A percentile compares a stretch with the other conserved stretches of the same genome.
Evolutionary conservation across 2,113 vertebrate genomes (phyloP).

Genomic region (Otocyon megalotis): DNA sequence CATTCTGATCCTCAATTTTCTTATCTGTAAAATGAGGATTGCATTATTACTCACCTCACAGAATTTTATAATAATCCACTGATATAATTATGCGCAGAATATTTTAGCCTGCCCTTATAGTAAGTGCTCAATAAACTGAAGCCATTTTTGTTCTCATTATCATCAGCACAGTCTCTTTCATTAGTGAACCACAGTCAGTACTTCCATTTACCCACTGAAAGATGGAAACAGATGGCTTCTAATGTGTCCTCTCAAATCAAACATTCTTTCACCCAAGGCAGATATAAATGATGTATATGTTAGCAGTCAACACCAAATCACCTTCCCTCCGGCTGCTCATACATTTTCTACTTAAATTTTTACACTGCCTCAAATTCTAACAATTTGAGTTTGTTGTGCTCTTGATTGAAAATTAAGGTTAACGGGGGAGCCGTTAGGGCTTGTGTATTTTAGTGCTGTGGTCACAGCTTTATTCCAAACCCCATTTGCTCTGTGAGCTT

Average conservation of each 20-base stretch:
- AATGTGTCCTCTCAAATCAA: not conserved
- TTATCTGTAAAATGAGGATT: not conserved
- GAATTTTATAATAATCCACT: not conserved
- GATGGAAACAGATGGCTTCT: not conserved
- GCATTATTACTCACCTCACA: not conserved
- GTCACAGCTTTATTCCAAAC: not conserved
- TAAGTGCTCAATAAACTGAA: not conserved
- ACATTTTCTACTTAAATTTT: not conserved
- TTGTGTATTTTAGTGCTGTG: not conserved
- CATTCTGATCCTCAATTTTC: not conserved
- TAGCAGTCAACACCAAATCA: not conserved
- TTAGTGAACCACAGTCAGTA: not conserved
- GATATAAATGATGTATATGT: not conserved
- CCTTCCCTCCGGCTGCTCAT: not conserved
- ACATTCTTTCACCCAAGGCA: not conserved
- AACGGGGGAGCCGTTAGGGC: not conserved
- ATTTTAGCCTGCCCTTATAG: not conserved
- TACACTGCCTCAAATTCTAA: not conserved
- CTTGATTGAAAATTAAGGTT: not conserved
- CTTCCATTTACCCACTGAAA: not conserved
- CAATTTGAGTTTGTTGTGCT: not conserved
- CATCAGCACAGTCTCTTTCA: not conserved
- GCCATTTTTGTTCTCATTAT: not conserved
- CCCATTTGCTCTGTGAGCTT: not conserved
- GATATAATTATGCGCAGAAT: not conserved